Percentiles rank a stretch among this genome's conserved stretches.
Conservation (phyloP, 2,113 vertebrate species). For the Cygnus atratus region DNA sequence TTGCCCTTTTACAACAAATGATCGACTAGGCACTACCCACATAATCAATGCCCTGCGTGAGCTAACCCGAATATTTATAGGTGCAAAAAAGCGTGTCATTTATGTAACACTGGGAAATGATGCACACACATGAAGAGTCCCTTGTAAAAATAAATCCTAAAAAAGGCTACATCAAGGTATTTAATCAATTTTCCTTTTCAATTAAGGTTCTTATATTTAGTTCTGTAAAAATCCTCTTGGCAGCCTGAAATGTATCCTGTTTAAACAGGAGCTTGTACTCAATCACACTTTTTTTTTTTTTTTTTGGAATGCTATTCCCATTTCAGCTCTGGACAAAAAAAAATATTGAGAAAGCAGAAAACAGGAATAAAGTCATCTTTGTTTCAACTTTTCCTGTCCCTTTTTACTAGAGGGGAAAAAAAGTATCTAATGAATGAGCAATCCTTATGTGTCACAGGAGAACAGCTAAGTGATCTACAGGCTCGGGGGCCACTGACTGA, state of each 20-base stretch:
- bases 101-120: slow-evolving; percentile 8
- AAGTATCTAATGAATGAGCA: slow-evolving; percentile 17
- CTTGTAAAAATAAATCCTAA: slow-evolving; percentile 32
- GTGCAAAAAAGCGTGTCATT: neutral
- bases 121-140: neutral
- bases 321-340: slow-evolving; percentile 41
- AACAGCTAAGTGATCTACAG: neutral
- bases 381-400: slow-evolving; percentile 38
- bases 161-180: neutral
- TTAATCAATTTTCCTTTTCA: slow-evolving; percentile 48
- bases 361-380: slow-evolving; percentile 69
- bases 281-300: neutral
- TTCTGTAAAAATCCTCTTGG: slow-evolving; percentile 6
- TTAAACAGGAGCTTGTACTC: slow-evolving; percentile 62
- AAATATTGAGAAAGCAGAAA: neutral
- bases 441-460: neutral
- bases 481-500: neutral
- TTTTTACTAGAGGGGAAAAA: neutral
- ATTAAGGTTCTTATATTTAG: slow-evolving; percentile 25
- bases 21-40: neutral
- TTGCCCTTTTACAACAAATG: slow-evolving; percentile 1
- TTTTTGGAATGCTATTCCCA: slow-evolving; percentile 14
- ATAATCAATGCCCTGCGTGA: neutral
- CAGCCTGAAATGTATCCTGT: slow-evolving; percentile 45
- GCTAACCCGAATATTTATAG: neutral